These are phyloP conservation scores for Vidua macroura DNA, from an alignment of 2,113 vertebrate genomes.

Conservation along the genomic window DNA sequence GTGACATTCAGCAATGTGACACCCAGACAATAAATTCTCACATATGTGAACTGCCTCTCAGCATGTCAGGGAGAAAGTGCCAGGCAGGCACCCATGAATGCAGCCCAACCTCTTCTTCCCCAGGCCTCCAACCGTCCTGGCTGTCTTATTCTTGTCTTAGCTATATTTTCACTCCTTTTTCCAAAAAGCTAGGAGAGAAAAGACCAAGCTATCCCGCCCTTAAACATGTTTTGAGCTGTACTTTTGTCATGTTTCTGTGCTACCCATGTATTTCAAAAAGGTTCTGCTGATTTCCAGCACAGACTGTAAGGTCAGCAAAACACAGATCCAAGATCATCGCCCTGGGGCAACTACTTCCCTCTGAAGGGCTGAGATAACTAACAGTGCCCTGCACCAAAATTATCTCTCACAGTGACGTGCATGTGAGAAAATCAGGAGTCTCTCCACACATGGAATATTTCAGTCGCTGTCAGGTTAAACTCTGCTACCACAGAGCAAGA, in stretches of 20 bases:
- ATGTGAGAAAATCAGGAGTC: neutral
- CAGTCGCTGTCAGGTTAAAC: neutral
- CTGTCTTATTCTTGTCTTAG: neutral
- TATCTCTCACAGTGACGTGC: neutral
- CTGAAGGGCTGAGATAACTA: neutral
- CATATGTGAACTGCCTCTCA: neutral
- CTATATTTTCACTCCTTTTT: neutral
- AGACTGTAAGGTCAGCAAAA: neutral
- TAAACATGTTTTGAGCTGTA: neutral
- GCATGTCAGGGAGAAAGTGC: neutral
- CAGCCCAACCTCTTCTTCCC: neutral
- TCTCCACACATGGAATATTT: neutral
- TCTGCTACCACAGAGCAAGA: neutral
- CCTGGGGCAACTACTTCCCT: neutral
- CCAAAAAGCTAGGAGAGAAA: neutral
- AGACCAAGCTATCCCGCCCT: neutral
- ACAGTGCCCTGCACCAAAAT: neutral
- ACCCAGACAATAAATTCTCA: neutral
- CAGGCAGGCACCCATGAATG: neutral
- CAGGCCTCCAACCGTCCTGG: neutral
- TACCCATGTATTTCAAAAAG: neutral
- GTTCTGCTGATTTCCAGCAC: neutral
- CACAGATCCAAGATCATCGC: neutral
- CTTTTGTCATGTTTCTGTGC: neutral
- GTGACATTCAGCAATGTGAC: neutral